Conservation (phyloP, 2,113 vertebrate species). For the Baryphthengus martii region DNA sequence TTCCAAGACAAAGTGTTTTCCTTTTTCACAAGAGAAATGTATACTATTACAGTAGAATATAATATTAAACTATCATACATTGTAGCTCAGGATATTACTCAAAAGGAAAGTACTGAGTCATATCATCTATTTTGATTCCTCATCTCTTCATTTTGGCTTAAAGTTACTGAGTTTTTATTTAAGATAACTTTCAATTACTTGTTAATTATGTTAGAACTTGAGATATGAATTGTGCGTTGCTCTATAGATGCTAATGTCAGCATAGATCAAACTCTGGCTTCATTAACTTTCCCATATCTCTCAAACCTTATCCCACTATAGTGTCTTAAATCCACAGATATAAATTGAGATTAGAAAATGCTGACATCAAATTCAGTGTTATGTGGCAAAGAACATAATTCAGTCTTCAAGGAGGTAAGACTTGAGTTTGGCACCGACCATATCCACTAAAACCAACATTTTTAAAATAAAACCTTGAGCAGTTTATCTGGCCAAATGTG, state of each 20-base stretch:
- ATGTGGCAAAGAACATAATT: rapidly evolving
- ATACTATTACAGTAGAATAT: neutral
- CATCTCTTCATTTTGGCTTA: neutral
- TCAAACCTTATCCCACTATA: neutral
- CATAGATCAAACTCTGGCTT: neutral
- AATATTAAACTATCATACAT: neutral
- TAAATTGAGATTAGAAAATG: neutral
- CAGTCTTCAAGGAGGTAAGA: neutral
- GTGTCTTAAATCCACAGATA: neutral
- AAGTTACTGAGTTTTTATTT: neutral
- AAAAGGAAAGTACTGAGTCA: neutral
- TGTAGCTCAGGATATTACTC: neutral
- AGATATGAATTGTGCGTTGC: neutral
- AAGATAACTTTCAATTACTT: neutral
- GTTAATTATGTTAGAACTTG: neutral
- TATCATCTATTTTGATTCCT: neutral
- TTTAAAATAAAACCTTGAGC: neutral
- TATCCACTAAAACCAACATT: neutral
- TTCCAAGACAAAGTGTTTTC: neutral
- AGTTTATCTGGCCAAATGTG: neutral
- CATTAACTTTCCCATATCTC: neutral
- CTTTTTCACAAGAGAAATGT: neutral
- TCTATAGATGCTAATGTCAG: neutral
- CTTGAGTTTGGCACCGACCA: neutral
- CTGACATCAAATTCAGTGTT: neutral